These are phyloP conservation scores for Malurus leucopterus DNA, from an alignment of 2,797 vertebrate genomes.

Conservation along the genomic window DNA sequence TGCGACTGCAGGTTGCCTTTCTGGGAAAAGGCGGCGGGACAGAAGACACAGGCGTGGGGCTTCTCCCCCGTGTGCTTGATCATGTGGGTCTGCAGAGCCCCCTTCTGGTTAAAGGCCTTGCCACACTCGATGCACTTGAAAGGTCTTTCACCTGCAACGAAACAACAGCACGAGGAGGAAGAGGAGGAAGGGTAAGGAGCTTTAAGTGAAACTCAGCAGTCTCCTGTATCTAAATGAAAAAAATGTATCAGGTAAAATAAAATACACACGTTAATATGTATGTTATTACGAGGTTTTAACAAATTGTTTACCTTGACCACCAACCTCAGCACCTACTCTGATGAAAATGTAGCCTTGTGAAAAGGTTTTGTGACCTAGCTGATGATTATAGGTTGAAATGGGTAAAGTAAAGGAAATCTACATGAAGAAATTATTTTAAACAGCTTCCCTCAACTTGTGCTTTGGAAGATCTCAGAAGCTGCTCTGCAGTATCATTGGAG, in stretches of 20 bases:
- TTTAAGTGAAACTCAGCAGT: not conserved
- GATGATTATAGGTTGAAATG: not conserved
- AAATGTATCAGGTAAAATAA: not conserved
- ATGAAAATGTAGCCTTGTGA: not conserved
- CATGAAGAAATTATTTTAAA: not conserved
- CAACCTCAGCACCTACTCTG: not conserved
- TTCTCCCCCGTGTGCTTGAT: constrained; percentile 96
- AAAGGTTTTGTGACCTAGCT: not conserved
- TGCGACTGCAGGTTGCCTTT: constrained; percentile 98
- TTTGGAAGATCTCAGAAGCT: not conserved
- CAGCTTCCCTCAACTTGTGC: not conserved
- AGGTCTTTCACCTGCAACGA: constrained; percentile 86
- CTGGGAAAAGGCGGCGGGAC: constrained; percentile 96
- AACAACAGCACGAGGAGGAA: not conserved
- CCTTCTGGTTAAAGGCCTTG: constrained; percentile 99
- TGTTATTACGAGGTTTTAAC: not conserved
- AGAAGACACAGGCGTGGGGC: constrained; percentile 93
- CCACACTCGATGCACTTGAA: constrained; percentile 91
- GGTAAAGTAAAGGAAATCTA: not conserved
- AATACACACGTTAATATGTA: not conserved
- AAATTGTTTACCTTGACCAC: not conserved
- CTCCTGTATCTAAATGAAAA: not conserved
- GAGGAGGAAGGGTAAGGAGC: not conserved
- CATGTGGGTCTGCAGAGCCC: constrained; percentile 98
- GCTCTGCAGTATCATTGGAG: not conserved